Evolutionary conservation across 2,888 invertebrate genomes (phyloP).

Genomic region (Clusia tigrina): DNA sequence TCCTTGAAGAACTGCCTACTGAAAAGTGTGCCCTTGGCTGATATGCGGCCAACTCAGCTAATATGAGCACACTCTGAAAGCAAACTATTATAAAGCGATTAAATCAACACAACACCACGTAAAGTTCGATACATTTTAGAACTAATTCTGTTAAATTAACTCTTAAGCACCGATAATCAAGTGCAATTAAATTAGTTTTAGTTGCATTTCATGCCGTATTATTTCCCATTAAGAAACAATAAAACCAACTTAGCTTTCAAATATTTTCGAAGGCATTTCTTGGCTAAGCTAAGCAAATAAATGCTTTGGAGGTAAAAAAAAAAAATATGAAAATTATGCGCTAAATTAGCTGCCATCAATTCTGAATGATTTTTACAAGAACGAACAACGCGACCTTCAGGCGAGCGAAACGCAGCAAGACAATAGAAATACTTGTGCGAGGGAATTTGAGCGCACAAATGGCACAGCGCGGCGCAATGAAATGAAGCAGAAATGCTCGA

Average conservation of each 20-base stretch:
- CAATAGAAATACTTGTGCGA: slow-evolving; percentile 1
- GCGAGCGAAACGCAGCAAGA: not conserved
- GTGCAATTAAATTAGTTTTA: not conserved
- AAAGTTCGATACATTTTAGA: too few relatives aligned
- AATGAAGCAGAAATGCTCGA: not conserved
- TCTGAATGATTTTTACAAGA: not conserved
- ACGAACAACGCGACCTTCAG: slow-evolving; percentile 11
- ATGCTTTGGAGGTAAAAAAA: not conserved
- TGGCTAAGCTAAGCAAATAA: slow-evolving; percentile 17
- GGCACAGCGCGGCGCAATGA: not conserved
- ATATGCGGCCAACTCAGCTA: too few relatives aligned
- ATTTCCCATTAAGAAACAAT: not conserved
- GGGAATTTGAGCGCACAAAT: slow-evolving; percentile 16
- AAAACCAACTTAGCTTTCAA: not conserved
- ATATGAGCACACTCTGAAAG: too few relatives aligned
- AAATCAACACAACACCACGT: too few relatives aligned
- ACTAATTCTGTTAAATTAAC: not conserved
- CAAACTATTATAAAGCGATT: too few relatives aligned
- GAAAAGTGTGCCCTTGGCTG: too few relatives aligned
- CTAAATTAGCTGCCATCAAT: slow-evolving; percentile 15
- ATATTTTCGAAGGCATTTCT: too few relatives aligned
- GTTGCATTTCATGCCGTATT: not conserved
- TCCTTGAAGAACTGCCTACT: too few relatives aligned
- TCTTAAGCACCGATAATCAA: not conserved
- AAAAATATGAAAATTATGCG: slow-evolving; percentile 24